These are phyloP conservation scores for Paramacrobiotus metropolitanus DNA, from an alignment of 1,140 invertebrate species.

Conservation along the genomic window DNA sequence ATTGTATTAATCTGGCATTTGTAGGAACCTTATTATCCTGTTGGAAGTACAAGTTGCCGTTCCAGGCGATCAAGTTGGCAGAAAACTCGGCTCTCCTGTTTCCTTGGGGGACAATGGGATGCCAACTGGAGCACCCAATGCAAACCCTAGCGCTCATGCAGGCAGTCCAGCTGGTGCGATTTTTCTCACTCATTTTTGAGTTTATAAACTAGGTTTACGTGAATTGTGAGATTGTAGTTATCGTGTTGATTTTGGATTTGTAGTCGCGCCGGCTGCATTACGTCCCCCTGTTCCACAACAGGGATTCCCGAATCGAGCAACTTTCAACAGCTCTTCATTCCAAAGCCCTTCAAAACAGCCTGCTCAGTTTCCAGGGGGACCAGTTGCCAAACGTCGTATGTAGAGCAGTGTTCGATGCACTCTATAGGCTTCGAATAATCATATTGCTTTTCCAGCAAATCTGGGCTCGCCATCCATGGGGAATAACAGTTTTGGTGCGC, in stretches of 20 bases:
- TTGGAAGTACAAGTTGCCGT: constrained; percentile 47
- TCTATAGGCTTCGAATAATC: no score
- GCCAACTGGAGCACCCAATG: neutral
- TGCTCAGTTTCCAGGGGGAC: no score
- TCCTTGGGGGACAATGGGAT: constrained; percentile 24
- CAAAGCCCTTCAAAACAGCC: no score
- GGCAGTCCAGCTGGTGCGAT: neutral
- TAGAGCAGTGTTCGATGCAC: no score
- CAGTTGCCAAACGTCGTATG: no score
- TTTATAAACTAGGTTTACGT: neutral
- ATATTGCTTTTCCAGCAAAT: no score
- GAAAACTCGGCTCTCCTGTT: constrained; percentile 49
- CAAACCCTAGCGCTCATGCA: neutral
- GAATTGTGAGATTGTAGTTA: neutral
- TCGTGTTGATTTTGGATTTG: neutral
- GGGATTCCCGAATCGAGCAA: no score
- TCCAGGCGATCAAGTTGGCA: constrained; percentile 39
- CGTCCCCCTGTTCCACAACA: no score
- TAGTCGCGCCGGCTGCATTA: constrained; percentile 12
- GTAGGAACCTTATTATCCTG: constrained; percentile 52
- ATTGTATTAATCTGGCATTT: neutral
- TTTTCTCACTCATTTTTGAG: neutral
- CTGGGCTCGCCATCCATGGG: no score
- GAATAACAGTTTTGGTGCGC: no score
- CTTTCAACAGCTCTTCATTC: no score